Conservation (phyloP, 2,888 invertebrate species). For the Allacma fusca region DNA sequence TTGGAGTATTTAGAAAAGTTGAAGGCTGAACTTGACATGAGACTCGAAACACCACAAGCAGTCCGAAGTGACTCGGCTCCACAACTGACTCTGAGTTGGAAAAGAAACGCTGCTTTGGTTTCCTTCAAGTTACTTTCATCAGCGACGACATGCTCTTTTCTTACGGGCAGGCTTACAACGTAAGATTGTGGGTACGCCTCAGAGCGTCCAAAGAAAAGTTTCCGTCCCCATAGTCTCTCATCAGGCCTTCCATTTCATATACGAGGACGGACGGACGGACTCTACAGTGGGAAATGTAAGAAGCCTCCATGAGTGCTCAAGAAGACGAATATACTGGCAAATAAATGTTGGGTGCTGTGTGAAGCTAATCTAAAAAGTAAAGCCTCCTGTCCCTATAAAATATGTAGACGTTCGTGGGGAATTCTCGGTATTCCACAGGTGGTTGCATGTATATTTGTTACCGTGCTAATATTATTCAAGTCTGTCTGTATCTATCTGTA, state of each 20-base stretch:
- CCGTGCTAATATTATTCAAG: neutral
- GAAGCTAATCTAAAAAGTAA: conserved; percentile 17
- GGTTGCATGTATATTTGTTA: neutral
- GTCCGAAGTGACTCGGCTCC: neutral
- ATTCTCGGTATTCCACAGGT: conserved; percentile 20
- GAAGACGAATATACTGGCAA: neutral
- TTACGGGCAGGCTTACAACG: neutral
- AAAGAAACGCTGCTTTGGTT: neutral
- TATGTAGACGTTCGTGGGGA: neutral
- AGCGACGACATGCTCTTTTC: neutral
- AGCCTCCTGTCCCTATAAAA: conserved; percentile 9
- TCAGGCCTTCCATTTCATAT: neutral
- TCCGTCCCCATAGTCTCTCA: neutral
- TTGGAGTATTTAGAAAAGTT: neutral
- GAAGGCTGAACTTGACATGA: neutral
- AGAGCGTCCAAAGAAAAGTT: neutral
- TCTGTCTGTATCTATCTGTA: neutral
- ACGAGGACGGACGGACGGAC: neutral
- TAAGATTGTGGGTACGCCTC: conserved; percentile 11
- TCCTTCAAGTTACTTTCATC: conserved; percentile 22
- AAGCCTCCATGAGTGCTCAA: neutral
- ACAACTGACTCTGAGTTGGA: neutral
- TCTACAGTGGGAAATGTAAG: neutral
- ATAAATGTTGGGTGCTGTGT: conserved; percentile 5
- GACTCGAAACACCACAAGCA: neutral